Evolutionary conservation across 2,113 vertebrate species (phyloP), one percentile per base, ranked within the genome.

Genomic region (Pimephales promelas): DNA sequence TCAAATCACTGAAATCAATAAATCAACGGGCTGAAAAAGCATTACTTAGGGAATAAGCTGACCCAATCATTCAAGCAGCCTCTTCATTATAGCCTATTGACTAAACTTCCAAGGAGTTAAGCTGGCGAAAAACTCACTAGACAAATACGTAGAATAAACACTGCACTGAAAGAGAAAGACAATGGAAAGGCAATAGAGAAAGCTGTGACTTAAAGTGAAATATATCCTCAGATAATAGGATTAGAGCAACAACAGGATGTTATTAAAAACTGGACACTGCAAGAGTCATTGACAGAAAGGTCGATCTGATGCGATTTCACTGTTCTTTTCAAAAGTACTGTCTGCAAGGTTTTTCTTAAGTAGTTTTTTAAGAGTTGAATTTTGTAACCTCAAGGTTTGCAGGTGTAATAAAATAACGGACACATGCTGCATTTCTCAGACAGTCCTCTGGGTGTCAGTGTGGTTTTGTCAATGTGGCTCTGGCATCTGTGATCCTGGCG

Each of bases 31-130:
- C 73, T 70, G 28, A 56, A 64, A 80, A 28, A 31, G 47, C 56
- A 73, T 86, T 84, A 56, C 49, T 72, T 81, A 36, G 62, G 64
- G 57, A 52, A 84, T 86, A 78, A 49, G 73, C 56, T 66, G 84
- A 88, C 79, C 75, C 81, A 61, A 82, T 84, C 84, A 88, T 86
- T 73, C 78, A 86, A 86, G 74, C 54, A 78, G 73, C 66, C 64
- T 28, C 28, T 82, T 88, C 83, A 86, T 88, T 83, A 79, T 20
- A 71, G 79, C 34, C 61, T 82, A 86, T 88, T 74, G 87, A 88
- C 79, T 68, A 70, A 86, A 82, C 84, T 83, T 81, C 84, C 85
- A 79, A 52, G 72, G 26, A 68, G 68, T 74, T 68, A 81, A 79
- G 28, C 36, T 45, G 16, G 59, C 26, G 59, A 78, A 86, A 86